phyloP scores from a whole-genome alignment of 2,888 invertebrate species.

The Trissolcus brochymenae region DNA sequence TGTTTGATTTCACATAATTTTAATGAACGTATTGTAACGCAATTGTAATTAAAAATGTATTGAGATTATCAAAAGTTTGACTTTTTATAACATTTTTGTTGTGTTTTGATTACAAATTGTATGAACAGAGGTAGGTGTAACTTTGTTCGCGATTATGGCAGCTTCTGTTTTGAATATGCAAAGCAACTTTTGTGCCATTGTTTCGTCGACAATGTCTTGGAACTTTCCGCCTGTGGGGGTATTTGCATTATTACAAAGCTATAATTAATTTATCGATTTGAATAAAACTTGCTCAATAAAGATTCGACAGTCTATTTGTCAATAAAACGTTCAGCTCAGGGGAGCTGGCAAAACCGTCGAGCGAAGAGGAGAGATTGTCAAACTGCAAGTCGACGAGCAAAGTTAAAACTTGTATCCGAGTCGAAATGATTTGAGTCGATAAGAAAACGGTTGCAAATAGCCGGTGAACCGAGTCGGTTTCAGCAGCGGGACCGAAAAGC shows the following conservation, averaged over 20 bases:
- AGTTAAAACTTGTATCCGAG: background rate
- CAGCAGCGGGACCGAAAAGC: constrained; percentile 37
- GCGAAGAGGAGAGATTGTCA: constrained; percentile 6
- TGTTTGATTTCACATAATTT: too few relatives aligned
- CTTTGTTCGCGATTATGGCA: constrained; percentile 21
- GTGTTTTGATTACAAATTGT: background rate
- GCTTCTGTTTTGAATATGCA: constrained; percentile 21
- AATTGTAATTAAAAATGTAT: too few relatives aligned
- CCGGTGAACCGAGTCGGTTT: constrained; percentile 44
- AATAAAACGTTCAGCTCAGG: too few relatives aligned
- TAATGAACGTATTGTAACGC: too few relatives aligned
- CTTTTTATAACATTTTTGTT: background rate
- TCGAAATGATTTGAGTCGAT: background rate
- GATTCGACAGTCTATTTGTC: constrained; percentile 10
- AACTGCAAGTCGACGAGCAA: constrained; percentile 1
- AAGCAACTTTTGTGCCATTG: constrained; percentile 21
- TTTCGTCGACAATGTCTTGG: constrained; percentile 22
- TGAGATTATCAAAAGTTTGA: too few relatives aligned
- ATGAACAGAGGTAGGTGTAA: constrained; percentile 3
- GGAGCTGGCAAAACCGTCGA: background rate
- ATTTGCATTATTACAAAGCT: constrained; percentile 6
- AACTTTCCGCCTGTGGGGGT: constrained; percentile 3
- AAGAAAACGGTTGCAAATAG: background rate
- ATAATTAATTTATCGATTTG: constrained; percentile 46
- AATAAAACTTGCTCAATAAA: constrained; percentile 39